Conservation (phyloP, 2,113 vertebrate species). For the Saccopteryx leptura region DNA sequence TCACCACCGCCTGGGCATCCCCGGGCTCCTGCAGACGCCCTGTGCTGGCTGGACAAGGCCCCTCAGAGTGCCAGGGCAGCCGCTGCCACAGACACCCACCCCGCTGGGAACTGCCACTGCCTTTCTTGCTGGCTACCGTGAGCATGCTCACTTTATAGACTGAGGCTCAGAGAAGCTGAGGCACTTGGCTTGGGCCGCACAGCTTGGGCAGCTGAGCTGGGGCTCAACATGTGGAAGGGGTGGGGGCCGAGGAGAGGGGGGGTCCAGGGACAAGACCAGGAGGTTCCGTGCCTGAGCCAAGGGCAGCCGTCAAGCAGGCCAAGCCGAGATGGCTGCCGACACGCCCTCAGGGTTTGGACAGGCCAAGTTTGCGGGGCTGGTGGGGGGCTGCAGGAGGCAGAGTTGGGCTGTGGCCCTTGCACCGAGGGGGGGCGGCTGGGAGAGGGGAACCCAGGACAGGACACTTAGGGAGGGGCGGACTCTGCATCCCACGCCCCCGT, state of each 20-base stretch:
- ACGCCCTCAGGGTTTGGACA: rapidly evolving
- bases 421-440: rapidly evolving
- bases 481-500: neutral
- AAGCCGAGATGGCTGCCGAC: neutral
- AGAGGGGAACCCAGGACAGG: neutral
- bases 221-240: neutral
- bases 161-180: neutral
- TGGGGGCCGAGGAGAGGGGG: neutral
- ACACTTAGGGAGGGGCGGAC: rapidly evolving
- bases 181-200: neutral
- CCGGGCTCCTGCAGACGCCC: rapidly evolving
- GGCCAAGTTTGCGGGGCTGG: rapidly evolving
- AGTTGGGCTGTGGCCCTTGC: too few species aligned
- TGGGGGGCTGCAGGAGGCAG: neutral
- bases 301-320: neutral
- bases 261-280: neutral
- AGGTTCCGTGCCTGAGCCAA: neutral
- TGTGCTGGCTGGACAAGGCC: rapidly evolving
- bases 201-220: neutral
- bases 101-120: neutral
- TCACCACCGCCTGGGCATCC: neutral
- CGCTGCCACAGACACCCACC: too few species aligned
- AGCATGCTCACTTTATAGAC: neutral
- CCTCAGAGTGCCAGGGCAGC: neutral
- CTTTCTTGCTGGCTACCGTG: rapidly evolving